Evolutionary conservation across 2,113 vertebrate species (phyloP), one percentile per base, ranked within the genome.

Genomic region (Nettapus auritus): DNA sequence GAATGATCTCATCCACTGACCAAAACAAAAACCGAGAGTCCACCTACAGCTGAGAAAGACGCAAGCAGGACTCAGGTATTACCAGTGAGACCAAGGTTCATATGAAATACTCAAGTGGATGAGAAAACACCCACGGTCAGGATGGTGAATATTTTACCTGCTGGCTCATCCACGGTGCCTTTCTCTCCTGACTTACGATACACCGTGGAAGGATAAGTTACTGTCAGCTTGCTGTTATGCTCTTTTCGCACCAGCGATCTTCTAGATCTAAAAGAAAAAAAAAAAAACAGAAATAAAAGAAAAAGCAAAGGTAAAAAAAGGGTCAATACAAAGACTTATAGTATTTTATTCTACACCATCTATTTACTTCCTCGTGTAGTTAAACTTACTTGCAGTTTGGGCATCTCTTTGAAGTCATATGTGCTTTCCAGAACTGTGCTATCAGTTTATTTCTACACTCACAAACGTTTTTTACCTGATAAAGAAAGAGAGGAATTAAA

Each of bases 191-290:
- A 83, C 36, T 98, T 94, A 57, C 8, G 97, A 73, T 85, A 66
- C 8, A 81, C 93, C 63, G 96, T 67, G 6, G 96, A 55, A 3
- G 98, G 97, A n/a, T 98, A 97, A 1, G 98, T 98, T 56, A 99
- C 78, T 8, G 98, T 99, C 91, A 99, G 96, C 68, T 99, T 99
- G 94, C 98, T 99, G 97, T 99, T 99, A 92, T 99, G 99, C 81
- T 99, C 99, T 86, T 98, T 98, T 8, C 99, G 97, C 46, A 99
- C 90, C 7, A 97, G 34, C 4, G 98, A 98, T 60, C 97, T 98
- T 52, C 98, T 97, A 2, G 97, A 95, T 79, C 99, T 99, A 70
- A 22, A 86, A 93, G 36, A 20, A 0, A 40, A 63, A 62, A 23
- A 31, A 42, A 22, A 12, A 7, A 44, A 33, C 53, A 17, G 44